Percentiles rank a stretch among this genome's conserved stretches.
phyloP scores from a whole-genome alignment of 1,140 invertebrate species.

The Scaptomyza montana region DNA sequence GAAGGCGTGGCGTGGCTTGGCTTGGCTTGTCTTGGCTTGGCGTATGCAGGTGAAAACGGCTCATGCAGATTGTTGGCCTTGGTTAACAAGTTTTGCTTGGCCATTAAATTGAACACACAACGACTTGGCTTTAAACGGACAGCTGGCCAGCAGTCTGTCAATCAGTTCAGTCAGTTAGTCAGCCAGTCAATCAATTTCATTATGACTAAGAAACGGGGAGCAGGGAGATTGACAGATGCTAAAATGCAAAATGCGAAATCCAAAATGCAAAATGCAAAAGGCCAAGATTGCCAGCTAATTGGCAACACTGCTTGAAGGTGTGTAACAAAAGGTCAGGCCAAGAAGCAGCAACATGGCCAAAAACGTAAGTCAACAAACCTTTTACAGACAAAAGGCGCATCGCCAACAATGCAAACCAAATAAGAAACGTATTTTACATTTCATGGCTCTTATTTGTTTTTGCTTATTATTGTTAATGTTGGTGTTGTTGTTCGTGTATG shows the following conservation, averaged over 20 bases:
- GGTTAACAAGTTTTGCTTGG: slow-evolving; percentile 40
- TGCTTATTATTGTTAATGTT: slow-evolving; percentile 14
- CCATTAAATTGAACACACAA: slow-evolving; percentile 20
- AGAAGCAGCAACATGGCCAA: slow-evolving; percentile 46
- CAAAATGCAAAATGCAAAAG: slow-evolving; percentile 10
- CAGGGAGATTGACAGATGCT: background rate
- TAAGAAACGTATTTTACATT: slow-evolving; percentile 60
- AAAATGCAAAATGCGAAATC: slow-evolving; percentile 6
- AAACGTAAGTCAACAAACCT: slow-evolving; percentile 36
- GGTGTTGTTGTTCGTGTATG: slow-evolving; percentile 29
- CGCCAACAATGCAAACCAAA: slow-evolving; percentile 54
- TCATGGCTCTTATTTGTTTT: slow-evolving; percentile 34
- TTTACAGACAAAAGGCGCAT: slow-evolving; percentile 40
- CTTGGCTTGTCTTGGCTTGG: background rate
- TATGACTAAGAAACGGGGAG: slow-evolving; percentile 9
- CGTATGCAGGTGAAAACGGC: slow-evolving; percentile 23
- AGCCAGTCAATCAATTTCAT: slow-evolving; percentile 19
- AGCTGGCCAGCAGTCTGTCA: slow-evolving; percentile 17
- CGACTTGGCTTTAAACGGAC: no score
- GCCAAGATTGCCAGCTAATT: slow-evolving; percentile 24
- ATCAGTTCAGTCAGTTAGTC: slow-evolving; percentile 13
- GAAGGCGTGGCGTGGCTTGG: background rate
- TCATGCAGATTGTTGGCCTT: slow-evolving; percentile 68
- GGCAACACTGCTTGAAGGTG: slow-evolving; percentile 2
- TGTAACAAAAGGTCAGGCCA: slow-evolving; percentile 12